These are phyloP conservation scores for Sinella curviseta DNA, from an alignment of 1,140 invertebrate genomes.

Conservation along the genomic window DNA sequence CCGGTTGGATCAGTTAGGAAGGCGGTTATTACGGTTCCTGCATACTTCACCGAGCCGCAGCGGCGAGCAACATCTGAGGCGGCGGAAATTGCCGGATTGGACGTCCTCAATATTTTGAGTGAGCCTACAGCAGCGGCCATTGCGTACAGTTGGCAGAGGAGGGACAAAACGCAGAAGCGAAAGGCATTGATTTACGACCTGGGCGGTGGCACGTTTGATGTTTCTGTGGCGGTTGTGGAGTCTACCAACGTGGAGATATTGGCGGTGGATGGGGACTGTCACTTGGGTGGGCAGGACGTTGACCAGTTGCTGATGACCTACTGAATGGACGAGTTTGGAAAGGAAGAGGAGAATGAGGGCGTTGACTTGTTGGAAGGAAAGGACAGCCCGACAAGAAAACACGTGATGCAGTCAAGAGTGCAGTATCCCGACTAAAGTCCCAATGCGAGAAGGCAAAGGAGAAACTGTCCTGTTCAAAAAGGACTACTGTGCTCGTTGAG, in stretches of 20 bases:
- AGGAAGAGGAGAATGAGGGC: slow-evolving; percentile 64
- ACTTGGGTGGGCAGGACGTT: slow-evolving; percentile 96
- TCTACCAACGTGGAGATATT: slow-evolving; percentile 65
- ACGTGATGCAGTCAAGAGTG: neutral
- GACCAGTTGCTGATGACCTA: slow-evolving; percentile 93
- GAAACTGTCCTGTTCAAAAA: neutral
- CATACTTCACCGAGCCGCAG: slow-evolving; percentile 57
- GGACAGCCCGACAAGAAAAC: neutral
- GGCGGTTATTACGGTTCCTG: slow-evolving; percentile 56
- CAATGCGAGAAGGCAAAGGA: neutral
- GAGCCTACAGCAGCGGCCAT: slow-evolving; percentile 59
- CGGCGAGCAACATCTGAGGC: slow-evolving; percentile 47
- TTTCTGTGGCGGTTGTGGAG: slow-evolving; percentile 92
- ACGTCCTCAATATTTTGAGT: slow-evolving; percentile 56
- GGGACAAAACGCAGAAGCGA: neutral
- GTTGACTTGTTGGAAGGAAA: neutral
- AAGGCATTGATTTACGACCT: neutral
- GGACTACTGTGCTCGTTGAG: neutral
- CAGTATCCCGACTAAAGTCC: neutral
- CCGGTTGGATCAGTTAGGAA: slow-evolving; percentile 44
- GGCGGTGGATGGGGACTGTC: slow-evolving; percentile 74
- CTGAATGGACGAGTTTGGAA: slow-evolving; percentile 86
- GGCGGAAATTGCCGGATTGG: slow-evolving; percentile 41
- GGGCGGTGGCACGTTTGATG: slow-evolving; percentile 70
- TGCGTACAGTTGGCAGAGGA: slow-evolving; percentile 57